phyloP scores from a whole-genome alignment of 2,888 invertebrate species.

The Cremastobaeus sp. region DNA sequence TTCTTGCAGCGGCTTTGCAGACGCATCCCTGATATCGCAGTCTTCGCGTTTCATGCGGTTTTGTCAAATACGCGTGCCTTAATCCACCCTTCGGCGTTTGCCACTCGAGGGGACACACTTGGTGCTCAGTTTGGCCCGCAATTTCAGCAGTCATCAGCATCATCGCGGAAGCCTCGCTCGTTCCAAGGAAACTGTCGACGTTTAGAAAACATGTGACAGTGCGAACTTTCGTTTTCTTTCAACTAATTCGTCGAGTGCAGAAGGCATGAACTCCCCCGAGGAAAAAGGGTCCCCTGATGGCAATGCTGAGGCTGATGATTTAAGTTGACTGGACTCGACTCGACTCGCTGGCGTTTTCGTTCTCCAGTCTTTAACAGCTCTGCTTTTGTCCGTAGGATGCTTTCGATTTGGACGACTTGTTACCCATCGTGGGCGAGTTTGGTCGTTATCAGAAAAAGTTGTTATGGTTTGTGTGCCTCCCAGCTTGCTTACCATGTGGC shows the following conservation, averaged over 20 bases:
- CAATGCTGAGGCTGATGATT: conserved; percentile 66
- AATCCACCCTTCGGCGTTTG: conserved; percentile 42
- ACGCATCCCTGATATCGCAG: conserved; percentile 57
- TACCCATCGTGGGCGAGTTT: conserved; percentile 92
- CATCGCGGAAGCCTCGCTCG: too few species aligned
- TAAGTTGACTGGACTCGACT: too few species aligned
- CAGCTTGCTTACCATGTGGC: conserved; percentile 93
- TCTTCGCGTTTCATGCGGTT: conserved; percentile 49
- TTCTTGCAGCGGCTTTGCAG: conserved; percentile 59
- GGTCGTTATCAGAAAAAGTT: conserved; percentile 92
- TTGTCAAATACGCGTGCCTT: conserved; percentile 42
- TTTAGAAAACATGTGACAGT: conserved; percentile 44
- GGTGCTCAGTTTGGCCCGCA: too few species aligned
- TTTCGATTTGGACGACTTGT: conserved; percentile 90
- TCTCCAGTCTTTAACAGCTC: too few species aligned
- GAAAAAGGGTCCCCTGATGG: conserved; percentile 64
- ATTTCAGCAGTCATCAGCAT: too few species aligned
- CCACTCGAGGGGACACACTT: too few species aligned
- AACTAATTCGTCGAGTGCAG: neutral
- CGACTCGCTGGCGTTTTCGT: too few species aligned
- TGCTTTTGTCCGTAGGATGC: conserved; percentile 79
- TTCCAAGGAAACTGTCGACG: neutral
- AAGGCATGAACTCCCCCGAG: conserved; percentile 68
- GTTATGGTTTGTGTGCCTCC: conserved; percentile 91
- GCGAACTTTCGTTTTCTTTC: conserved; percentile 1